These are phyloP conservation scores for Gavia stellata DNA, from an alignment of 2,113 vertebrate species.

Conservation along the genomic window DNA sequence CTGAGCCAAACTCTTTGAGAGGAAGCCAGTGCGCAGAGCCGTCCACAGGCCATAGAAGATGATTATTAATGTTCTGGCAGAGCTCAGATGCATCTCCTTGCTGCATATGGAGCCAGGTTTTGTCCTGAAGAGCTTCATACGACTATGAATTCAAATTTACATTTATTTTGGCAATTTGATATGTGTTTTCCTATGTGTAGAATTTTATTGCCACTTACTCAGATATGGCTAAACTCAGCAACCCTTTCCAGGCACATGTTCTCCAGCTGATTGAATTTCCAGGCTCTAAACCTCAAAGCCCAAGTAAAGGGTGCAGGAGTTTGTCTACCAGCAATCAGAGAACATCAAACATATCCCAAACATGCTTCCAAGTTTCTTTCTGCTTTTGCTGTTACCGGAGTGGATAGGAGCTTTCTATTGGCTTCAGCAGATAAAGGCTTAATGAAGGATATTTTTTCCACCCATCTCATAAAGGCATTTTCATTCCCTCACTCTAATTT, in stretches of 20 bases:
- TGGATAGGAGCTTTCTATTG: background rate
- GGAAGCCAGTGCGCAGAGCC: background rate
- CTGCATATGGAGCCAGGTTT: background rate
- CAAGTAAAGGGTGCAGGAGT: background rate
- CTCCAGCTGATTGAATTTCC: background rate
- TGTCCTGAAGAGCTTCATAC: background rate
- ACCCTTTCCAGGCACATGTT: background rate
- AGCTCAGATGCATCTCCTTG: background rate
- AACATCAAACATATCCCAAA: background rate
- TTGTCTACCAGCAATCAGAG: background rate
- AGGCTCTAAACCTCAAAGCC: background rate
- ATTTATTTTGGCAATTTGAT: background rate
- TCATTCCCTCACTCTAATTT: background rate
- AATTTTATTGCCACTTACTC: background rate
- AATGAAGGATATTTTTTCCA: background rate
- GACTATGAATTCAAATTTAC: background rate
- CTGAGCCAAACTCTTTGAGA: background rate
- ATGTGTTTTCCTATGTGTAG: background rate
- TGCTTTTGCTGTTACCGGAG: background rate
- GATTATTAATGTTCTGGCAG: background rate
- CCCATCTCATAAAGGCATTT: background rate
- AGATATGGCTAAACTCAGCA: background rate
- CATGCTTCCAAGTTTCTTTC: background rate
- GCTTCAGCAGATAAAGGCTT: background rate
- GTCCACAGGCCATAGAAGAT: background rate